Percentiles rank a stretch among this genome's conserved stretches.
Evolutionary conservation across 2,113 vertebrate genomes (phyloP).

Genomic region (Platichthys stellatus): DNA sequence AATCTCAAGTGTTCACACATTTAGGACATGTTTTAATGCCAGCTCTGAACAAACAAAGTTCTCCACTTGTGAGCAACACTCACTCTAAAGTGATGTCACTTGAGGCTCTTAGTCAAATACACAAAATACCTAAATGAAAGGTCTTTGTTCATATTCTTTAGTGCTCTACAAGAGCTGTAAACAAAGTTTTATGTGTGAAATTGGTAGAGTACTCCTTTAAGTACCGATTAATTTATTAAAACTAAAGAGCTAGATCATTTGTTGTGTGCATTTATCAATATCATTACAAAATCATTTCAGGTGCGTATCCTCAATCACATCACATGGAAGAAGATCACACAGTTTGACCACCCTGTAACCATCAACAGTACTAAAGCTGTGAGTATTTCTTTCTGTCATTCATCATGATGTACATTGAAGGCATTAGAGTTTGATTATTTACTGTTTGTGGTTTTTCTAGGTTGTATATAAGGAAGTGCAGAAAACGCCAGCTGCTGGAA

Average conservation of each 20-base stretch:
- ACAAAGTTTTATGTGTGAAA: background rate
- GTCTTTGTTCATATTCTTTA: background rate
- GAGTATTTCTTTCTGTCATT: constrained; percentile 64
- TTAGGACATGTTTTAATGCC: too few species aligned
- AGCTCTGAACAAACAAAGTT: too few species aligned
- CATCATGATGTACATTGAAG: background rate
- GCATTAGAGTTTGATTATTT: background rate
- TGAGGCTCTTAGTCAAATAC: too few species aligned
- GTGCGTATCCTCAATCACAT: constrained; percentile 95
- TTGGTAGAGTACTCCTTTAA: too few species aligned
- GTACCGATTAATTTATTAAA: too few species aligned
- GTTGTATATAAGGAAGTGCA: constrained; percentile 93
- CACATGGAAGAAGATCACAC: constrained; percentile 92
- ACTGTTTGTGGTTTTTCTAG: constrained; percentile 72
- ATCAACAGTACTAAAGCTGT: constrained; percentile 85
- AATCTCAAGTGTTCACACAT: too few species aligned
- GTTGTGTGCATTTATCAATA: background rate
- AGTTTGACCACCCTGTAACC: constrained; percentile 87
- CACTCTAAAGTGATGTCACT: too few species aligned
- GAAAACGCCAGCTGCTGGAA: constrained; percentile 77
- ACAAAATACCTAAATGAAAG: too few species aligned
- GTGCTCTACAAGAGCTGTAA: background rate
- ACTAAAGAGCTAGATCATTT: too few species aligned
- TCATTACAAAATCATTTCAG: constrained; percentile 67
- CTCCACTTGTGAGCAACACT: too few species aligned